Conservation (phyloP, 2,888 invertebrate species). For the Leptopilina syphax region DNA sequence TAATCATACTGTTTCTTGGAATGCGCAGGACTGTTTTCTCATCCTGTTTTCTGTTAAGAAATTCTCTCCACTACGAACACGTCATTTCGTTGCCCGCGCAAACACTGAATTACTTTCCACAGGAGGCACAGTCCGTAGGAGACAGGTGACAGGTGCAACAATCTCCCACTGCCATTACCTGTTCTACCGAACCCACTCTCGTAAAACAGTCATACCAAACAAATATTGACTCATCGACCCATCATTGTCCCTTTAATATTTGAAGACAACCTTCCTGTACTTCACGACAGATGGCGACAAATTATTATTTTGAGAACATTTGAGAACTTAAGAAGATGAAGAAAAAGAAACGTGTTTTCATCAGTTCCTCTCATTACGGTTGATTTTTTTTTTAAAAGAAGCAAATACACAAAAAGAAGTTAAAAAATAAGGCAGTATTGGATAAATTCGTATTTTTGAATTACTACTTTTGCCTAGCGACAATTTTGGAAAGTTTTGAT, state of each 20-base stretch:
- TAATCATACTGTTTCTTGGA: slow-evolving; percentile 15
- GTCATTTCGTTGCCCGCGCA: slow-evolving; percentile 17
- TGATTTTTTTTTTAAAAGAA: too few species aligned
- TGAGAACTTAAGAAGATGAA: not conserved
- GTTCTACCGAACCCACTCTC: not conserved
- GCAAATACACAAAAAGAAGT: too few species aligned
- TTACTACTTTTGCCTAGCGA: too few species aligned
- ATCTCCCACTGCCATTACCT: not conserved
- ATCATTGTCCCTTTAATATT: too few species aligned
- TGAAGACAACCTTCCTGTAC: not conserved
- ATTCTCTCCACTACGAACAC: slow-evolving; percentile 12
- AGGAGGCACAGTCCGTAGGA: not conserved
- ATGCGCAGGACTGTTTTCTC: slow-evolving; percentile 10
- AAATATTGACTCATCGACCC: too few species aligned
- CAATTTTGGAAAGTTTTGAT: too few species aligned
- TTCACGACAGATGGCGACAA: not conserved
- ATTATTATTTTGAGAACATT: not conserved
- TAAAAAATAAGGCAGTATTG: too few species aligned
- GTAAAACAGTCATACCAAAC: not conserved
- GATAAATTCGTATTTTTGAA: too few species aligned
- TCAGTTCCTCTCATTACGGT: not conserved
- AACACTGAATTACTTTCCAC: slow-evolving; percentile 17
- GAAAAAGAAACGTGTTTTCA: not conserved
- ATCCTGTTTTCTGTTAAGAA: not conserved
- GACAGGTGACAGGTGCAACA: slow-evolving; percentile 21